phyloP scores from a whole-genome alignment of 2,113 vertebrate genomes.

The Phainopepla nitens region DNA sequence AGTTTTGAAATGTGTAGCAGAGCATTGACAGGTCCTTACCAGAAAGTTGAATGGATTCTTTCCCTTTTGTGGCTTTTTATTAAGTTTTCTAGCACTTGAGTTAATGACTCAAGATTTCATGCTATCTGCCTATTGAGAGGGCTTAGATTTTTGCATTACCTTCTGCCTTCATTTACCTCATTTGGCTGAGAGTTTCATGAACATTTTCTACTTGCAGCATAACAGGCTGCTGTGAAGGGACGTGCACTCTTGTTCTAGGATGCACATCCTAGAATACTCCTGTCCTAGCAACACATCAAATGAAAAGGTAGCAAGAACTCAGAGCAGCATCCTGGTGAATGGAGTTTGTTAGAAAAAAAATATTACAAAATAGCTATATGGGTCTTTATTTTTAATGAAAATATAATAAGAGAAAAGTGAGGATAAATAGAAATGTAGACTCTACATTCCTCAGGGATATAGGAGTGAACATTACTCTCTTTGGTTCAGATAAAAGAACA shows the following conservation, averaged over 20 bases:
- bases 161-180: neutral
- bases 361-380: neutral
- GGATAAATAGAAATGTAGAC: neutral
- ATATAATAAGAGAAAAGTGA: neutral
- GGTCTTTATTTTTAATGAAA: neutral
- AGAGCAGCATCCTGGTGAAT: neutral
- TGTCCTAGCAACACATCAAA: neutral
- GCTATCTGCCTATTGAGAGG: neutral
- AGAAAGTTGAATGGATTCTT: neutral
- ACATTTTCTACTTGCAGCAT: neutral
- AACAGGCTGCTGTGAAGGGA: neutral
- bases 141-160: neutral
- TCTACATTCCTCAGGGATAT: neutral
- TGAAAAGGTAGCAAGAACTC: neutral
- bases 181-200: neutral
- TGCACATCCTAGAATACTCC: neutral
- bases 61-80: neutral
- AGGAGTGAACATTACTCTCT: neutral
- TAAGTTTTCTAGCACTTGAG: neutral
- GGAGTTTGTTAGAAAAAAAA: neutral
- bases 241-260: neutral
- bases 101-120: neutral
- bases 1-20: neutral
- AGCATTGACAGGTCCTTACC: neutral
- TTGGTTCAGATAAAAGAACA: neutral